Evolutionary conservation across 2,113 vertebrate genomes (phyloP).

Genomic region (Upupa epops): DNA sequence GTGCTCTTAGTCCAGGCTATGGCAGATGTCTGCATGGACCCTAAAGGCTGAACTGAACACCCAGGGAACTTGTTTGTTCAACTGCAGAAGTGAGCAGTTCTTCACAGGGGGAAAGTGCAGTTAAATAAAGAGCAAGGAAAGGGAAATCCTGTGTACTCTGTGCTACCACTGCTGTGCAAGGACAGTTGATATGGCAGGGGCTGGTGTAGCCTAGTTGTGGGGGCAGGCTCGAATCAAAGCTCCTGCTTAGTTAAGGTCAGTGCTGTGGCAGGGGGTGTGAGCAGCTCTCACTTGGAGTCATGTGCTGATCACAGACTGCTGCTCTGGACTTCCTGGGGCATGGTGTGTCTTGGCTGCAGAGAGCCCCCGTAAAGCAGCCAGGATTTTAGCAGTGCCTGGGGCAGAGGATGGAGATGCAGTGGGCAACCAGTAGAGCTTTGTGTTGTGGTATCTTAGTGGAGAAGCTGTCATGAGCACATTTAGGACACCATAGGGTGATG

Average conservation of each 20-base stretch:
- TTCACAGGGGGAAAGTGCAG: not conserved
- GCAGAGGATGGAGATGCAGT: not conserved
- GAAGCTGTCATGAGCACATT: rapidly evolving
- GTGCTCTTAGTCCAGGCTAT: not conserved
- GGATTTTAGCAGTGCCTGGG: not conserved
- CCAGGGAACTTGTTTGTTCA: not conserved
- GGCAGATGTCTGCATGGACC: not conserved
- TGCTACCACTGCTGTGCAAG: not conserved
- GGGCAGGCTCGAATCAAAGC: not conserved
- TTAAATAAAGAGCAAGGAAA: not conserved
- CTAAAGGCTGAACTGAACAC: not conserved
- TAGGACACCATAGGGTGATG: not conserved
- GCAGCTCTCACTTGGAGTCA: not conserved
- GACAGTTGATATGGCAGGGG: not conserved
- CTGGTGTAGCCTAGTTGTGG: rapidly evolving
- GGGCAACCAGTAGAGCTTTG: not conserved
- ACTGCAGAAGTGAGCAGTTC: not conserved
- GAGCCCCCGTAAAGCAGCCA: not conserved
- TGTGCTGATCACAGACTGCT: not conserved
- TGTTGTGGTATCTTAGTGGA: not conserved
- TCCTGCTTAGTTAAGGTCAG: not conserved
- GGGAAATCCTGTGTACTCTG: not conserved
- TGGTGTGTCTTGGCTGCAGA: not conserved
- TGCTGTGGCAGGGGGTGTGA: not conserved
- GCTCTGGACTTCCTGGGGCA: not conserved